Base-by-base conservation (phyloP, 2,797 vertebrate genomes). In the Pithecia hirsuta region DNA sequence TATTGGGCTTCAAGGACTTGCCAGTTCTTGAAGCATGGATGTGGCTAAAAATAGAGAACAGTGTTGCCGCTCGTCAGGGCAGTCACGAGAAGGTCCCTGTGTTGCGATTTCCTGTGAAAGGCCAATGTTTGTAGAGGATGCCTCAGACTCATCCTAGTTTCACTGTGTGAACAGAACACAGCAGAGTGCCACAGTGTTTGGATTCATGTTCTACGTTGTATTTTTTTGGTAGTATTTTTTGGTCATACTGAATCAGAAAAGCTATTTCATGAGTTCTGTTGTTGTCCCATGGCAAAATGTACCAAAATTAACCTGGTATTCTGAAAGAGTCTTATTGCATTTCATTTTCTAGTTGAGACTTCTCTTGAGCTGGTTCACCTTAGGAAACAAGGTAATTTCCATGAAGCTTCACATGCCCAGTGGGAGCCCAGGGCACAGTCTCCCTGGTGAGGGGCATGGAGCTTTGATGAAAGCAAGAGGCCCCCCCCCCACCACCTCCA, bases 11-110 rank as follows among this genome's bases (percentile, higher is more conserved):
- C 14, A 4, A 33, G 81, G 26, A 20, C 52, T 61, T 82, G 24
- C 7, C n/a, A 28, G 7, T 22, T 1, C 39, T 30, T 79, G 72
- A n/a, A 36, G 24, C 33, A 59, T 3, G 48, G 39, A 9, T 57
- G 20, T 70, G 59, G 4, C 6, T 46, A 70, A n/a, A 57, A 28
- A 33, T 39, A 24, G n/a, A 55, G 17, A 46, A 41, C 4, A 13
- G 17, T 55, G 55, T 24, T 41, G 10, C 4, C 19, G 24, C 41
- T 7, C 8, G 7, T 67, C 9, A 33, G 12, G n/a, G 15, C n/a
- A 36, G 7, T 48, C 33, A 36, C 0, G 0, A 19, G 19, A 80
- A 44, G 12, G 6, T 46, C 5, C 39, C 36, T 0, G 0, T 26
- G 12, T 28, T 4, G 17, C 6, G 7, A 44, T 14, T 24, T 26